Base-by-base conservation (phyloP, 2,113 vertebrate genomes). In the Phylloscopus whistleri region DNA sequence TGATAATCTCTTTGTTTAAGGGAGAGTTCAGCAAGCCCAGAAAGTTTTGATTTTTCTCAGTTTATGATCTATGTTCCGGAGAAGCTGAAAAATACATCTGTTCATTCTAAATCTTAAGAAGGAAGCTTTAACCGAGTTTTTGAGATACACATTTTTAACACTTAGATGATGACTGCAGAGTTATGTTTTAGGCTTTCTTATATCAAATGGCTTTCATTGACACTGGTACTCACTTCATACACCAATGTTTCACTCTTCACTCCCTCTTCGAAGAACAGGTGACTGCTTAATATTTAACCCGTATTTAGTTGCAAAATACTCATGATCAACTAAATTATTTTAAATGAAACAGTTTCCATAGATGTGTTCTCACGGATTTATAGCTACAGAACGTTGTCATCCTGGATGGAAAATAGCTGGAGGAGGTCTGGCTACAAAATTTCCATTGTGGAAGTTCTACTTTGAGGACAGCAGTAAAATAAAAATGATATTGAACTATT, bases 21-120 rank as follows among this genome's bases (percentile, higher is more conserved):
- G 1, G 8, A 84, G 7, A 59, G 21, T 81, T 76, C 28, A 37
- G 30, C 11, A 94, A 64, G 35, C 2, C 63, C 13, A 48, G 51
- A 73, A 89, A 91, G 30, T 90, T 93, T 86, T 77, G 20, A 72
- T 88, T 93, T 91, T 94, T 90, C 44, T 90, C 30, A 28, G 60
- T 84, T 85, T 90, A 23, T 85, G 56, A 58, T 77, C 59, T 77
- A 0, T 69, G 26, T 80, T 94, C 35, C 22, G 8, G 18, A 55
- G 31, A 93, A 84, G 35, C 14, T 76, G 44, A 73, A 91, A 94
- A 95, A 24, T 27, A 53, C 35, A 79, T 89, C 19, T 72, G 28
- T 37, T 94, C 33, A 28, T 74, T 89, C 41, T 85, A 76, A 73
- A 0, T 44, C n/a, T 70, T 67, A 56, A 68, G 17, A 13, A 66